Conservation (phyloP, 2,113 vertebrate species). For the Corynorhinus townsendii region DNA sequence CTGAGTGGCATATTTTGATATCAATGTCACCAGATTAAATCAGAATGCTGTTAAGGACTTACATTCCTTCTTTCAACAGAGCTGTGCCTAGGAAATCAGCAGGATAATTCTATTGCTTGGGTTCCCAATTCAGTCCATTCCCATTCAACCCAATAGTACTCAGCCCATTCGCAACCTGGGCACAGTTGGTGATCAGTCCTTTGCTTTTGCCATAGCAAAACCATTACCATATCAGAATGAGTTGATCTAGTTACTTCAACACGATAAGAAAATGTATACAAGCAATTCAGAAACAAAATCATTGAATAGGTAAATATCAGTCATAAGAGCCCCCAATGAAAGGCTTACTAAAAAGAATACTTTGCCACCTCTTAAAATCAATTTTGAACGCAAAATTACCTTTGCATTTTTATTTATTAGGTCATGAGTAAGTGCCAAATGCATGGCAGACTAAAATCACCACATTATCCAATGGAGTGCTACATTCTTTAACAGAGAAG, state of each 20-base stretch:
- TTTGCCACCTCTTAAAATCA: not conserved
- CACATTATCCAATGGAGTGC: not conserved
- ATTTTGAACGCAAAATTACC: not conserved
- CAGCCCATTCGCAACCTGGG: not conserved
- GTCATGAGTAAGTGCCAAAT: not conserved
- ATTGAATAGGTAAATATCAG: not conserved
- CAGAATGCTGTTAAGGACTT: not conserved
- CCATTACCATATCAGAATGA: not conserved
- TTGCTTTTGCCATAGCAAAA: slow-evolving; percentile 29
- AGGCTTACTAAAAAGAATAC: slow-evolving; percentile 2
- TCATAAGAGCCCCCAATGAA: slow-evolving; percentile 2
- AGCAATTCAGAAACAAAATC: slow-evolving; percentile 15
- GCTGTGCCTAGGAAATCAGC: not conserved
- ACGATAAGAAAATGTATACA: not conserved
- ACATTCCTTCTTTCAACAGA: slow-evolving; percentile 6
- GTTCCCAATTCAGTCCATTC: not conserved
- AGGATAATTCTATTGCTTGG: not conserved
- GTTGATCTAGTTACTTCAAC: not conserved
- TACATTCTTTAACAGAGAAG: not conserved
- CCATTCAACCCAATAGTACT: not conserved
- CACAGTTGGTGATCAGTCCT: not conserved
- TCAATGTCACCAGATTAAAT: not conserved
- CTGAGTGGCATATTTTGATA: slow-evolving; percentile 18
- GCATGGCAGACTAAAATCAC: not conserved
- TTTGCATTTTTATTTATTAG: not conserved